A percentile compares a stretch with the other conserved stretches of the same genome.
phyloP scores from a whole-genome alignment of 2,797 vertebrate genomes.

The Spinibarbus caldwelli region DNA sequence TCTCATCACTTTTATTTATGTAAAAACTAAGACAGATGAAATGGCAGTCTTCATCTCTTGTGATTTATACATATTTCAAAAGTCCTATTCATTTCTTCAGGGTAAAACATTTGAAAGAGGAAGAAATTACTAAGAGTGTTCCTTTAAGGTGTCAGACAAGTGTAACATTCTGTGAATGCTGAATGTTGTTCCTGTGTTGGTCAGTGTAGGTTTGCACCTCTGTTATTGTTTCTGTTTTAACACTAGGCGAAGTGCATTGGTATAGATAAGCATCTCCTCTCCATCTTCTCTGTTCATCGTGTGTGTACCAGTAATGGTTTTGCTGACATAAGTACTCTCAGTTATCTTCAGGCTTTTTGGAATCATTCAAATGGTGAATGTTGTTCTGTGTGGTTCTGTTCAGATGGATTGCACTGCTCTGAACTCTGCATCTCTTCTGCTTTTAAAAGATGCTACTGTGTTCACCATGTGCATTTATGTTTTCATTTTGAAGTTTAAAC shows the following conservation, averaged over 20 bases:
- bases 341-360: neutral
- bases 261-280: neutral
- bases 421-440: neutral
- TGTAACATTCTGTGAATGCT: neutral
- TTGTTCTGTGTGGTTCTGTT: neutral
- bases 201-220: neutral
- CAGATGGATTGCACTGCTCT: neutral
- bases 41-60: no score
- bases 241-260: neutral
- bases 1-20: neutral
- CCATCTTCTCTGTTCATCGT: neutral
- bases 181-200: neutral
- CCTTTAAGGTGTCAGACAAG: neutral
- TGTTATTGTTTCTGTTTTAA: neutral
- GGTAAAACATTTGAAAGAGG: neutral
- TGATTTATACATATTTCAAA: neutral
- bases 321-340: neutral
- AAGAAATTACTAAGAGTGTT: neutral
- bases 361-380: neutral
- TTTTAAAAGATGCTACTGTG: no score
- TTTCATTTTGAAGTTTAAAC: neutral
- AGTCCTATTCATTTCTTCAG: neutral
- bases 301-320: neutral
- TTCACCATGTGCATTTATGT: neutral
- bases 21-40: neutral